These are phyloP conservation scores for Oncorhynchus masou DNA, from an alignment of 2,113 vertebrate genomes.

Conservation along the genomic window DNA sequence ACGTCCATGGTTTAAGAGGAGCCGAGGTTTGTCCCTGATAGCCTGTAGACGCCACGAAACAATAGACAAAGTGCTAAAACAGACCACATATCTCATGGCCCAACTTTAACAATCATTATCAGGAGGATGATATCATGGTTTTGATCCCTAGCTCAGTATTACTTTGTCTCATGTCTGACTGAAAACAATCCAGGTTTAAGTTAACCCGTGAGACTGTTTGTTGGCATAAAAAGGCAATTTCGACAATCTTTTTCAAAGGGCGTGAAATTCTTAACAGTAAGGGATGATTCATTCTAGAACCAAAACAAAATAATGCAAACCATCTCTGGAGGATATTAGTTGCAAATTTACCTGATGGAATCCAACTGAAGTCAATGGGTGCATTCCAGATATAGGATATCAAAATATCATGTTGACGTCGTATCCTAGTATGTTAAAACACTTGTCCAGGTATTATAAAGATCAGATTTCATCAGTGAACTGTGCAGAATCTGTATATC, in stretches of 20 bases:
- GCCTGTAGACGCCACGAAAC: conserved; percentile 4
- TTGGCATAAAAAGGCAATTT: not conserved
- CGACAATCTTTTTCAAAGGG: not conserved
- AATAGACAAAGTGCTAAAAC: conserved; percentile 40
- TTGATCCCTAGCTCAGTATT: not conserved
- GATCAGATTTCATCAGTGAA: too few relatives aligned
- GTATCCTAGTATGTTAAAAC: not conserved
- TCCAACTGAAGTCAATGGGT: not conserved
- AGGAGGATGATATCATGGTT: not conserved
- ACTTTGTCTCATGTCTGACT: not conserved
- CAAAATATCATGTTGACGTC: too few relatives aligned
- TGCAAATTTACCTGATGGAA: not conserved
- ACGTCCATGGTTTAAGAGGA: conserved; percentile 6
- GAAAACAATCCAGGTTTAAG: not conserved
- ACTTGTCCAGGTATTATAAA: too few relatives aligned
- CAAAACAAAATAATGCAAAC: not conserved
- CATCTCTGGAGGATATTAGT: not conserved
- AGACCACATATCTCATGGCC: conserved; percentile 14
- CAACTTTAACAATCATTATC: not conserved
- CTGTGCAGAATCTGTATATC: too few relatives aligned
- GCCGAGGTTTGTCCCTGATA: conserved; percentile 16
- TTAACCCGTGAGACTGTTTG: not conserved
- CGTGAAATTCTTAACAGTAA: not conserved
- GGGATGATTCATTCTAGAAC: not conserved
- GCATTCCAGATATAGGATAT: too few relatives aligned